phyloP scores from a whole-genome alignment of 2,888 invertebrate species.

The Nemotelus nigrinus region DNA sequence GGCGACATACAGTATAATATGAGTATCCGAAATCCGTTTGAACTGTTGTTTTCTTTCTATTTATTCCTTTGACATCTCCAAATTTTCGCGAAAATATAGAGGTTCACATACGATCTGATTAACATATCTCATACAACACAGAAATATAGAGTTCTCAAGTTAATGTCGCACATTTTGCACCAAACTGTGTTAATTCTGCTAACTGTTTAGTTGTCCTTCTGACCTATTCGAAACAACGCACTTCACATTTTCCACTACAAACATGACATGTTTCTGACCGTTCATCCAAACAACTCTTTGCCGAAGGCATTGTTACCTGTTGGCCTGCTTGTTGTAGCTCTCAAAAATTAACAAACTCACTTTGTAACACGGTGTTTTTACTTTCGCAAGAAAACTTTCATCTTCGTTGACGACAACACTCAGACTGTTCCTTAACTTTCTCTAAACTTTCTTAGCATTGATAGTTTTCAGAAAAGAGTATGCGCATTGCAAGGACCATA shows the following conservation, averaged over 20 bases:
- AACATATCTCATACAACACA: too few species aligned
- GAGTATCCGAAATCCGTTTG: background rate
- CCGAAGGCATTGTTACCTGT: constrained; percentile 23
- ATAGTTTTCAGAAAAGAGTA: constrained; percentile 14
- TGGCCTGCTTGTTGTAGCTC: background rate
- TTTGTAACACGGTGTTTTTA: background rate
- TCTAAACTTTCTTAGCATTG: constrained; percentile 5
- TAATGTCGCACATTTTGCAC: too few species aligned
- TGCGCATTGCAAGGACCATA: constrained; percentile 5
- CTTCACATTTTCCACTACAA: too few species aligned
- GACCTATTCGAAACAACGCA: too few species aligned
- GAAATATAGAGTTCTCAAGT: too few species aligned
- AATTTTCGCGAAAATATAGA: too few species aligned
- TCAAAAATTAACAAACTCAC: too few species aligned
- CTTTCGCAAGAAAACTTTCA: constrained; percentile 31
- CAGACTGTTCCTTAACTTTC: constrained; percentile 40
- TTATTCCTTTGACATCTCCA: too few species aligned
- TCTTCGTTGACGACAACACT: constrained; percentile 32
- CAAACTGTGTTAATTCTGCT: too few species aligned
- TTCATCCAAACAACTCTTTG: background rate
- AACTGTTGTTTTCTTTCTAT: background rate
- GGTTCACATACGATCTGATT: too few species aligned
- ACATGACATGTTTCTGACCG: background rate
- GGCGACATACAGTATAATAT: constrained; percentile 21
- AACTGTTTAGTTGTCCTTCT: too few species aligned